Conservation (phyloP, 2,113 vertebrate genomes). For the Kryptolebias marmoratus region DNA sequence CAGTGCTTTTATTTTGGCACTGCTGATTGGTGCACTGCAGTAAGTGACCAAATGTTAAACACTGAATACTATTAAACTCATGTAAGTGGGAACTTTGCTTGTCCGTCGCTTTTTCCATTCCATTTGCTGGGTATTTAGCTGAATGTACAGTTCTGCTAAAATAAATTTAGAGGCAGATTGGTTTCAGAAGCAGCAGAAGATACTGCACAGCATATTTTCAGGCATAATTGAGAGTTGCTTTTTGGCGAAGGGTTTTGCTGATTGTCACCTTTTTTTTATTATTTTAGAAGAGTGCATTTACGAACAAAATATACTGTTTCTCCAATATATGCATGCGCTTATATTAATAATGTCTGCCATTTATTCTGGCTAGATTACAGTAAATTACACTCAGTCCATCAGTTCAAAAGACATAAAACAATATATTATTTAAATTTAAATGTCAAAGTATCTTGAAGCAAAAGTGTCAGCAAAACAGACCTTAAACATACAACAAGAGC, state of each 20-base stretch:
- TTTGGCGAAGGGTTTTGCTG: conserved; percentile 11
- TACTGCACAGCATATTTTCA: conserved; percentile 28
- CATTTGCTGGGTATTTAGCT: conserved; percentile 61
- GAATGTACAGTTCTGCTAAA: conserved; percentile 55
- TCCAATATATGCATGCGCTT: no score
- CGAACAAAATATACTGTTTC: no score
- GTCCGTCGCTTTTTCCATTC: conserved; percentile 52
- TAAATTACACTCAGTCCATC: no score
- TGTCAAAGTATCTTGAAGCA: no score
- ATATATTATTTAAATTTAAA: no score
- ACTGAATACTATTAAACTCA: conserved; percentile 61
- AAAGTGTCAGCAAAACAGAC: no score
- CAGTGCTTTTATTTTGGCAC: conserved; percentile 55
- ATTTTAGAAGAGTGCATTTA: not conserved
- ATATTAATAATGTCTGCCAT: no score
- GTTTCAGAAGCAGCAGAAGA: conserved; percentile 26
- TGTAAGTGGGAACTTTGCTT: conserved; percentile 57
- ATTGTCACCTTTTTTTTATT: conserved; percentile 1
- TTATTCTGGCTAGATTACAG: no score
- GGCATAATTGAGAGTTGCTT: conserved; percentile 21
- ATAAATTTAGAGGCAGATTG: conserved; percentile 51
- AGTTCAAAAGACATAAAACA: no score
- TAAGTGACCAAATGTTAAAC: conserved; percentile 59
- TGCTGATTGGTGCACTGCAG: conserved; percentile 49
- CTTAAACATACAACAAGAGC: no score